Evolutionary conservation across 1,140 invertebrate species (phyloP).

Genomic region (Achroia grisella): DNA sequence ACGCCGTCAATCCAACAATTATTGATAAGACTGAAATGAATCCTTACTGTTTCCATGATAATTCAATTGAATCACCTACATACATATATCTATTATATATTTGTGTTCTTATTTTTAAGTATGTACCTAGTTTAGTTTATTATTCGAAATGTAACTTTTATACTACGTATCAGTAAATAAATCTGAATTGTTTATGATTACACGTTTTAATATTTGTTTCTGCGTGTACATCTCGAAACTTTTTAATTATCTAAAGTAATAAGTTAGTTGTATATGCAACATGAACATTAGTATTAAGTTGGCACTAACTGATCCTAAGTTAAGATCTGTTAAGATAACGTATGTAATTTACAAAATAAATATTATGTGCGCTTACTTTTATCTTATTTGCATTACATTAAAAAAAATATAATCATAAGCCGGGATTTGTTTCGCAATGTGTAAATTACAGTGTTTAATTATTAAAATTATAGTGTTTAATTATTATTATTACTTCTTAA

Average conservation of each 20-base stretch:
- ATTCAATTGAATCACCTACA: conserved; percentile 5
- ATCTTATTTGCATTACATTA: not conserved
- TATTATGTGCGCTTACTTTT: not conserved
- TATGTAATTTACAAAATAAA: not conserved
- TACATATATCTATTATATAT: conserved; percentile 4
- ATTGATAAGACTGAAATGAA: conserved; percentile 26
- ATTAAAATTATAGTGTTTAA: not conserved
- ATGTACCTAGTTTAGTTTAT: not conserved
- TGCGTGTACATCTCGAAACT: no score
- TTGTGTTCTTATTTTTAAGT: conserved; percentile 8
- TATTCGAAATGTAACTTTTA: not conserved
- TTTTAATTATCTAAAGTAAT: not conserved
- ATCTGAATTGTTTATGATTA: no score
- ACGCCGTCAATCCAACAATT: conserved; percentile 8
- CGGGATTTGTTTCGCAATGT: conserved; percentile 6
- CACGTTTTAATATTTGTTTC: no score
- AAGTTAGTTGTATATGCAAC: not conserved
- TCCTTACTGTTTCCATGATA: conserved; percentile 8
- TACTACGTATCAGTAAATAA: not conserved
- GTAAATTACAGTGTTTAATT: not conserved
- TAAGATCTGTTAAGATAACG: not conserved
- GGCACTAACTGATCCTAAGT: not conserved
- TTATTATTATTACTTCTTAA: no score
- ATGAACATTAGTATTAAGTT: conserved; percentile 4
- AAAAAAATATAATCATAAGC: conserved; percentile 1